Base-by-base conservation (phyloP, 1,140 invertebrate species). In the Euschistus heros region DNA sequence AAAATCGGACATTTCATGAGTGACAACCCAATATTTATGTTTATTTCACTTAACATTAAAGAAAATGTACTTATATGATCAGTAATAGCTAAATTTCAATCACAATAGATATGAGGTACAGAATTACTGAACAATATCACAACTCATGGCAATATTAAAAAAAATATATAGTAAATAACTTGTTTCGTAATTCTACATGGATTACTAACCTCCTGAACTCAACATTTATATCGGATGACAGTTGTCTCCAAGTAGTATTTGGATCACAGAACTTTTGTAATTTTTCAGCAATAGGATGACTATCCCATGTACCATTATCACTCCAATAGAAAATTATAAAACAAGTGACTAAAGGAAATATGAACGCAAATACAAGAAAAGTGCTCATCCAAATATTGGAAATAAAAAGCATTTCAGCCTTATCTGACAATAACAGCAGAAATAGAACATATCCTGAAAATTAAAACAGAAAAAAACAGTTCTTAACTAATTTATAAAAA, bases 231-330 rank as follows among this genome's bases (percentile, higher is more conserved):
- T 85, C 81, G 26, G 79, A 77, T 54, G 88, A 86, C 2, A 91
- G 80, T 33, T 80, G 72, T 57, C 79, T 76, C 84, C 89, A 92
- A 59, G 78, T 78, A 15, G 76, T 76, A 37, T 80, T 80, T 26
- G 76, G 75, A 65, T 82, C 80, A 24, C 81, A 80, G 72, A 88
- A 89, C 67, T 81, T 76, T 22, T 76, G 66, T 2, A 95, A 76
- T 55, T 82, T 80, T 71, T 80, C 77, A 8, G 81, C 82, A 20
- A 92, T 85, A 0, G 91, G 91, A 80, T 95, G 91, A 8, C 81
- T 78, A 0, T 75, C 72, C 81, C 84, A 92, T 8, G 54, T 18
- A 60, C 85, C 79, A 59, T 85, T 76, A 75, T 69, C 75, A 74
- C 20, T 74, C 30, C 79, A 64, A 2, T 72, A 71, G 26, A 76